Conservation (phyloP, 2,113 vertebrate species). For the Prionailurus bengalensis region DNA sequence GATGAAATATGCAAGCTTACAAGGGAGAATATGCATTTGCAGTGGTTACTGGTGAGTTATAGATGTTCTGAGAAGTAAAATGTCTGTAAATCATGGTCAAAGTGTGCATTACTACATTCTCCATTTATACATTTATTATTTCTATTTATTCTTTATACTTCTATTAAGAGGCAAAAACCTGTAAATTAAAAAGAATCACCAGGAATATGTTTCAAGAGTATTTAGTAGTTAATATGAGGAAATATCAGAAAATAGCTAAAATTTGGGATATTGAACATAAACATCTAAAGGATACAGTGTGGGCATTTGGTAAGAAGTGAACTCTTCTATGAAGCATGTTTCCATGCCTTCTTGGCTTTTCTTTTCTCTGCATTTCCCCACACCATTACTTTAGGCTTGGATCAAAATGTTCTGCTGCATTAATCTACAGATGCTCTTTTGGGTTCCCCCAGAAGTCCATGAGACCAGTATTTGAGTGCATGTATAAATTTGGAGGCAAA, state of each 20-base stretch:
- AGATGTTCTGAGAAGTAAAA: constrained; percentile 38
- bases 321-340: not conserved
- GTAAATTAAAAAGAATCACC: constrained; percentile 11
- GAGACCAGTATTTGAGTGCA: not conserved
- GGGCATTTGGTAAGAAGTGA: not conserved
- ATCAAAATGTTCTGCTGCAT: not conserved
- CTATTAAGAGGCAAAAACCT: not conserved
- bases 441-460: not conserved
- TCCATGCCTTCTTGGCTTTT: not conserved
- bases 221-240: not conserved
- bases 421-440: not conserved
- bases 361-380: not conserved
- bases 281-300: too few relatives aligned
- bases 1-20: constrained; percentile 70
- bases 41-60: constrained; percentile 41
- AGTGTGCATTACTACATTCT: not conserved
- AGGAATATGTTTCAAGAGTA: not conserved
- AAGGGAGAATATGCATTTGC: constrained; percentile 59
- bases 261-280: not conserved
- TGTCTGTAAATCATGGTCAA: constrained; percentile 49
- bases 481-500: not conserved
- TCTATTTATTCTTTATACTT: constrained; percentile 45
- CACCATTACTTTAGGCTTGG: too few relatives aligned
- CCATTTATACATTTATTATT: constrained; percentile 27
- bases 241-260: not conserved